Evolutionary conservation across 2,888 invertebrate genomes (phyloP).

Genomic region (Isoperla grammatica): DNA sequence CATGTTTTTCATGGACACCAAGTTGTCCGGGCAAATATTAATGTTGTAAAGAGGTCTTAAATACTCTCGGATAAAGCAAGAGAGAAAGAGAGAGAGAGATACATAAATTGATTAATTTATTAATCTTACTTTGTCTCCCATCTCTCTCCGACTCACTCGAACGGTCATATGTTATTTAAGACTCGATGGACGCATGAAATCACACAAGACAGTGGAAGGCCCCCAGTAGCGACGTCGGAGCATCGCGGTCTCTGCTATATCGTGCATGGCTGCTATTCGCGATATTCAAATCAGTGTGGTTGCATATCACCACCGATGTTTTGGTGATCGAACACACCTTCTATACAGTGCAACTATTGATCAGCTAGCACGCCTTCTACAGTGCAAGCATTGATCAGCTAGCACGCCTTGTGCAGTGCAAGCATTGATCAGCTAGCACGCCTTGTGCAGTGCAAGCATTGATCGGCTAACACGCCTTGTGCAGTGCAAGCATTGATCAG

Average conservation of each 20-base stretch:
- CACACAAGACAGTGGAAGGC: background rate
- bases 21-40: background rate
- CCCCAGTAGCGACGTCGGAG: constrained; percentile 19
- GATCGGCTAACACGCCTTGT: no score
- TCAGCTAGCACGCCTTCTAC: no score
- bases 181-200: constrained; percentile 19
- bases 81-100: background rate
- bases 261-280: background rate
- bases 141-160: constrained; percentile 1
- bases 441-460: no score
- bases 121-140: constrained; percentile 11
- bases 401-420: no score
- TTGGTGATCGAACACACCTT: no score
- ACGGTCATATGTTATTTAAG: constrained; percentile 19
- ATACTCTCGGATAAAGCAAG: background rate
- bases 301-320: no score
- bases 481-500: no score
- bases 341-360: no score
- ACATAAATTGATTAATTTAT: constrained; percentile 22
- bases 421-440: no score
- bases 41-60: constrained; percentile 3
- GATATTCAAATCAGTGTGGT: constrained; percentile 16
- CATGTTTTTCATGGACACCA: background rate
- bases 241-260: constrained; percentile 13
- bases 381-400: no score